Evolutionary conservation across 1,140 invertebrate genomes (phyloP), one percentile per base, ranked within the genome.

Genomic region (Pogonus chalceus): DNA sequence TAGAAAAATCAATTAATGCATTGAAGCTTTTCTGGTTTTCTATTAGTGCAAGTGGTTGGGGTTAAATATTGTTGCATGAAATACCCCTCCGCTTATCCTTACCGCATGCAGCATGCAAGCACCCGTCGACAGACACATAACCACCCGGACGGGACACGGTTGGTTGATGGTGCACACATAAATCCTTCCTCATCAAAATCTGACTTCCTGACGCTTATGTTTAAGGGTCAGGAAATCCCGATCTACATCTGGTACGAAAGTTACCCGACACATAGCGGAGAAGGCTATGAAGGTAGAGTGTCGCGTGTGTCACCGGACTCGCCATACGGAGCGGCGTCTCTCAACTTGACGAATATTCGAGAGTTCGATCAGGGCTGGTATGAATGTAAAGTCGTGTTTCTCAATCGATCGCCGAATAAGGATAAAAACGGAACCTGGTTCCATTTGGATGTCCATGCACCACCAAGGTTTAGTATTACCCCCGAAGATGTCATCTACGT

Each of bases 181-280:
- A 14, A 31, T 4, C 14, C 14, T 4, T 14, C 7, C 26, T 31
- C 7, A 31, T 31, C 7, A 7, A 31, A n/a, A n/a, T n/a, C n/a
- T n/a, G n/a, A n/a, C 26, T 4, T 31, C 26, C 10, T 18, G 12
- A 14, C n/a, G 16, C 10, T 51, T 43, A 9, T 43, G 37, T 43
- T 70, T 69, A 79, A 91, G 88, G 88, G 88, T 70, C 82, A 87
- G 78, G 90, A 92, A 75, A 88, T 92, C 74, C 90, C 92, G 59
- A 92, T 95, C 72, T 95, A 92, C 78, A 95, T 95, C 73, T 95
- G 91, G 91, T 96, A 95, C 80, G 90, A 94, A 74, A 91, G 89
- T 68, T 96, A 96, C 72, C 91, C 91, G 59, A 91, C 92, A 51
- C 92, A 96, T 77, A 89, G 87, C 65, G 91, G 87, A 59, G 88